phyloP scores from a whole-genome alignment of 2,113 vertebrate genomes.

The Okapia johnstoni region DNA sequence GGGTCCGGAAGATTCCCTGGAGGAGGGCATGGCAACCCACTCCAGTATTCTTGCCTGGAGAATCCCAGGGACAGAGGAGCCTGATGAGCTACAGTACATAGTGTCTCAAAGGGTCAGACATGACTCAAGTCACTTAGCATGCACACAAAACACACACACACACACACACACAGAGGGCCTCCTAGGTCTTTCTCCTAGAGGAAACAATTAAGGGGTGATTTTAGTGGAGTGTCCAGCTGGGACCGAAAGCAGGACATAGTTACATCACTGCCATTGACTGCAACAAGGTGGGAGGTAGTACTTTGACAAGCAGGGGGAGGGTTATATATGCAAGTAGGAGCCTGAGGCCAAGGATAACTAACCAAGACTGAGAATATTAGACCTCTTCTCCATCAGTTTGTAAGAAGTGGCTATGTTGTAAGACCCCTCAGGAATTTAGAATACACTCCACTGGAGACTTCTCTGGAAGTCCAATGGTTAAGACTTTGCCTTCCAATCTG shows the following conservation, averaged over 20 bases:
- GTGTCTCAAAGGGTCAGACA: not conserved
- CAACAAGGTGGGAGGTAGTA: not conserved
- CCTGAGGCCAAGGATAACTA: not conserved
- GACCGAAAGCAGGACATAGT: too few species aligned
- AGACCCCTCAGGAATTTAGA: not conserved
- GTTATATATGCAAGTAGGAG: not conserved
- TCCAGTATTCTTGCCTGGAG: not conserved
- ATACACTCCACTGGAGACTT: not conserved
- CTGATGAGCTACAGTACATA: not conserved
- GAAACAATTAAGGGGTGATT: not conserved
- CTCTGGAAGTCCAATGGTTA: not conserved
- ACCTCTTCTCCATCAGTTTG: not conserved
- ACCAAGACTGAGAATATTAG: not conserved
- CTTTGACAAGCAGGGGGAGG: not conserved
- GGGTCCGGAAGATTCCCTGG: not conserved
- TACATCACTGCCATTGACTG: not conserved
- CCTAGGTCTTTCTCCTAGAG: not conserved
- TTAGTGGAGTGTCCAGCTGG: not conserved
- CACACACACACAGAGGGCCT: not conserved
- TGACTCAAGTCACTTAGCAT: not conserved
- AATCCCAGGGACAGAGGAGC: not conserved
- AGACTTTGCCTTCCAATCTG: not conserved
- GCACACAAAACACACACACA: fast-evolving
- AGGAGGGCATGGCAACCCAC: not conserved
- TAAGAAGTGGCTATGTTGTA: not conserved